Evolutionary conservation across 2,888 invertebrate genomes (phyloP), one percentile per base, ranked within the genome.

Genomic region (Agrotis puta): DNA sequence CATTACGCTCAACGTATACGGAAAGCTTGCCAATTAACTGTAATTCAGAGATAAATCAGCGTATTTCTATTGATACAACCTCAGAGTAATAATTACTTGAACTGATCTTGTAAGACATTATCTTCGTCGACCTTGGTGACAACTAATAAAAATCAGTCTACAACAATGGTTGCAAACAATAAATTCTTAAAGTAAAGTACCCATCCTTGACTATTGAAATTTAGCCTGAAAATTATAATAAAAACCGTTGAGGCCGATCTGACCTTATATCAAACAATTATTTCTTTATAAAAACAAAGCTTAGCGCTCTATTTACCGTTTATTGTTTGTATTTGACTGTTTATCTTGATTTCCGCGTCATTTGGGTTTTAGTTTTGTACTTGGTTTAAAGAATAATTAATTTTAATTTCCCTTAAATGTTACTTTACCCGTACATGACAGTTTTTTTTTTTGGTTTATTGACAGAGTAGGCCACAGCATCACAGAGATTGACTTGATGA

Each of bases 161-260:
- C 27, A 65, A 79, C 65, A 82, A 84, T 64, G 61, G 64, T n/a
- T 45, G 22, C 43, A 67, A 61, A 75, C 71, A 72, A 66, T 67
- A 67, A 66, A 67, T 79, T 67, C 48, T 73, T 54, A 53, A 18
- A 66, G 64, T 62, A 45, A 59, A 75, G 50, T 39, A 70, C 59
- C 65, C 81, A 85, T 85, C 85, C 85, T 85, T 85, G 85, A 76
- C 66, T 73, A 78, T 81, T 71, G 79, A 81, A 81, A 80, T 70
- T 64, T 68, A 47, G 72, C 58, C 77, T 72, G 77, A 82, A 85
- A 82, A 74, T 78, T 43, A 62, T 61, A 54, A 66, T 64, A 84
- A 85, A 85, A 85, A 85, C 70, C 11, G 7, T 14, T 63, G 64
- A 83, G 83, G 85, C 61, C 85, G 57, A 6, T 0, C 58, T 58